A percentile compares a stretch with the other conserved stretches of the same genome.
Conservation (phyloP, 1,140 invertebrate genomes). For the Aphaenogaster rudis region DNA sequence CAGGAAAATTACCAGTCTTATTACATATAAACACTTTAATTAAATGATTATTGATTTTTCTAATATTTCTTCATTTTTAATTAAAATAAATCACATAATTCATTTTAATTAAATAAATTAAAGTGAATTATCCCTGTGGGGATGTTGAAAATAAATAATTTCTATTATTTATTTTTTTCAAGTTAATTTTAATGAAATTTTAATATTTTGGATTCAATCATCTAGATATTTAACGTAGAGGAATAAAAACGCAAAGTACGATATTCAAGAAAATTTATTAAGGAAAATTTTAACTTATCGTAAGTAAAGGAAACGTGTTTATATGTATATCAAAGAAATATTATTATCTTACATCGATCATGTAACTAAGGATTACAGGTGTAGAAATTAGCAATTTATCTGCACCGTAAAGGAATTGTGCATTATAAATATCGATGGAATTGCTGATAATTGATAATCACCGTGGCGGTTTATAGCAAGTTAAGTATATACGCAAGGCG, state of each 20-base stretch:
- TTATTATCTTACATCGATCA: background rate
- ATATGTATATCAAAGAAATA: background rate
- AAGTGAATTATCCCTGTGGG: background rate
- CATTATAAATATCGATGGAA: background rate
- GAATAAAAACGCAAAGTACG: background rate
- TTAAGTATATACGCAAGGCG: constrained; percentile 47
- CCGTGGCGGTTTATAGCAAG: background rate
- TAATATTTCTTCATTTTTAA: background rate
- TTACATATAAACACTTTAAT: background rate
- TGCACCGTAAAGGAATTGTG: background rate
- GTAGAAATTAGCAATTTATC: background rate
- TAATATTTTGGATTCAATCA: background rate
- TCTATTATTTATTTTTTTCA: background rate
- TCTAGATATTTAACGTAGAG: background rate
- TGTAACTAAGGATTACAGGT: background rate
- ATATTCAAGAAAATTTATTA: background rate
- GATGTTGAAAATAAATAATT: background rate
- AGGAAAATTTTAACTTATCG: background rate
- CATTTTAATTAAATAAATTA: too few relatives aligned
- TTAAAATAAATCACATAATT: background rate
- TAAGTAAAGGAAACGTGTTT: background rate
- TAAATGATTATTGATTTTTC: background rate
- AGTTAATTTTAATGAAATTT: background rate
- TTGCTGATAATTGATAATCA: constrained; percentile 21
- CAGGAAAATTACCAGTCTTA: background rate